Evolutionary conservation across 64 coral and sea anemone species (phyloP), one percentile per base, ranked within the genome.

Genomic region (Pachyseris speciosa): DNA sequence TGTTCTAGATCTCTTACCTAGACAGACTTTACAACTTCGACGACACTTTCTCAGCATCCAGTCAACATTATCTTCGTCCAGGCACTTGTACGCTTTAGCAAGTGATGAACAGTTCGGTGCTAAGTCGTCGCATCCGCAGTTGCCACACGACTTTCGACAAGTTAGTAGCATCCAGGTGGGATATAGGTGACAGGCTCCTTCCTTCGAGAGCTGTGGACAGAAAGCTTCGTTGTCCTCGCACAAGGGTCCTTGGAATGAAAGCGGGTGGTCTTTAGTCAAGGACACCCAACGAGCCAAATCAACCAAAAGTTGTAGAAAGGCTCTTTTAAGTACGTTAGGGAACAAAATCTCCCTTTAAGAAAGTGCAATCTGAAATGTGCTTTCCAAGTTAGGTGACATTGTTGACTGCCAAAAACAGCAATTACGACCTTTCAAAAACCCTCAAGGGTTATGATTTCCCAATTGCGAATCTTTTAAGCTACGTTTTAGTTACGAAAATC

Each of bases 31-130:
- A 44, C 91, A 92, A 40, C 83, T 92, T 17, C 53, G 70, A 41
- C 45, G 70, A 58, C 91, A 92, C 26, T 92, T 79, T 22, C 69
- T 32, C 20, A 92, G 25, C 91, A 92, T 92, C 91, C 91, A 92
- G 7, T 86, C 41, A 12, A 66, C 72, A 60, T 80, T 51, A 31
- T 67, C 24, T 7, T 51, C 26, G 10, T 77, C 57, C 66, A 92
- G 66, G 39, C 91, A 92, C 30, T 92, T 13, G 8, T 58, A 15
- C 16, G 63, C 38, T 8, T 37, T 29, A 11, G 71, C 91, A 15
- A 92, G 60, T 2, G 42, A 64, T 63, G 57, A 60, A 83, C 91
- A 92, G 42, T 92, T 92, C 2, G 41, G 16, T 33, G 65, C 74
- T 48, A 57, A 40, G 91, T 92, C 91, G n/a, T 75, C 70, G 38